phyloP scores from a whole-genome alignment of 2,113 vertebrate genomes.

The Gavia stellata region DNA sequence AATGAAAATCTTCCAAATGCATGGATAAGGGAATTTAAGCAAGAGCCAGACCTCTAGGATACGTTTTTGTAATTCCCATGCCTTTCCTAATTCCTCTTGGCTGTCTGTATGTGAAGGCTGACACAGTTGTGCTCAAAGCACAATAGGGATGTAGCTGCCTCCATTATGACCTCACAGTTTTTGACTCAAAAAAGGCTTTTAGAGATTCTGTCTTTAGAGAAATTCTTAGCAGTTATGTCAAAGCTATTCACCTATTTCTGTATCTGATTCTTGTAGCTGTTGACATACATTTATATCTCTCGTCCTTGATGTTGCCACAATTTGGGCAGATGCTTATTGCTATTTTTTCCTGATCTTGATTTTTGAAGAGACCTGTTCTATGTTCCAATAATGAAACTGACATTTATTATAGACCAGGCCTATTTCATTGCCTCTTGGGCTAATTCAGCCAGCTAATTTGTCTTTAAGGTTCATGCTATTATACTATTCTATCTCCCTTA shows the following conservation, averaged over 20 bases:
- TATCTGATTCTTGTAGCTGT: background rate
- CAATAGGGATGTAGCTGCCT: background rate
- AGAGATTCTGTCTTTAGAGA: background rate
- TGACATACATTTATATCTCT: background rate
- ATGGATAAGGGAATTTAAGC: background rate
- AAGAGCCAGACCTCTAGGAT: background rate
- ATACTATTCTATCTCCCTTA: background rate
- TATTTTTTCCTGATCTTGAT: background rate
- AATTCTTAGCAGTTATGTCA: background rate
- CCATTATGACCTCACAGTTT: rapidly evolving
- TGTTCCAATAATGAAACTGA: background rate
- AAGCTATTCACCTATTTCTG: background rate
- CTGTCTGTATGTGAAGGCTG: background rate
- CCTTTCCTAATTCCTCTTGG: background rate
- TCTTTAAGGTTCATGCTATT: background rate
- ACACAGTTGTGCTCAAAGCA: background rate
- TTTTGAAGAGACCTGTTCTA: background rate
- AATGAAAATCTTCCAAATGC: background rate
- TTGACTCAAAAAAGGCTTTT: background rate
- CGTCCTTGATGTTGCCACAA: background rate
- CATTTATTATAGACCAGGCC: background rate
- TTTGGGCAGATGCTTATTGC: background rate
- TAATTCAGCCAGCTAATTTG: background rate
- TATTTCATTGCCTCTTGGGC: background rate
- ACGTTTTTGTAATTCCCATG: background rate